A percentile compares a stretch with the other conserved stretches of the same genome.
These are phyloP conservation scores for Anorthoa munda DNA, from an alignment of 2,888 invertebrate species.

Conservation along the genomic window DNA sequence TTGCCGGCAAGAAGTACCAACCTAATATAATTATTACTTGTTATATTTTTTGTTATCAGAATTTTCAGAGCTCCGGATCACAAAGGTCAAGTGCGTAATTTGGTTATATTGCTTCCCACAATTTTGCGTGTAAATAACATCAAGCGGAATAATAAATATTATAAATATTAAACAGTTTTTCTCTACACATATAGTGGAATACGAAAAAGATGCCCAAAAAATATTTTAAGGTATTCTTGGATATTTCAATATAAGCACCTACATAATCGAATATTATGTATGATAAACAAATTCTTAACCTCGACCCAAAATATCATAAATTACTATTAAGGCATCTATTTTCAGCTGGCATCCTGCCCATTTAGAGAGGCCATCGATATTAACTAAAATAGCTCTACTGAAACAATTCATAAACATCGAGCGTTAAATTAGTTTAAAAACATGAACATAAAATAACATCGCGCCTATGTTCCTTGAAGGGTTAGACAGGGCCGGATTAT, in stretches of 20 bases:
- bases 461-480: too few species aligned
- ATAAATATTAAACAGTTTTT: constrained; percentile 3
- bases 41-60: background rate
- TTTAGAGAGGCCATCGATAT: constrained; percentile 42
- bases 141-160: background rate
- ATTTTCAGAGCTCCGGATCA: constrained; percentile 5
- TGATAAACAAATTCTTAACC: constrained; percentile 29
- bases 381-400: constrained; percentile 45
- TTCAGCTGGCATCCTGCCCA: constrained; percentile 56
- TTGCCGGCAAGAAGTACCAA: background rate
- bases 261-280: constrained; percentile 1
- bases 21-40: background rate
- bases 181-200: background rate
- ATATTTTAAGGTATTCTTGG: background rate
- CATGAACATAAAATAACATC: constrained; percentile 3
- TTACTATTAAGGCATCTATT: constrained; percentile 53
- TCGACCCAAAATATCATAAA: constrained; percentile 50
- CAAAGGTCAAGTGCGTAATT: constrained; percentile 1
- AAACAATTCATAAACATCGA: constrained; percentile 38
- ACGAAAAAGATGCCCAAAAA: background rate
- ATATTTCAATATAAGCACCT: background rate
- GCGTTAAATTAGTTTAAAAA: constrained; percentile 22
- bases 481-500: too few species aligned
- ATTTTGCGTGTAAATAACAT: background rate
- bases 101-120: background rate